Base-by-base conservation (phyloP, 2,888 invertebrate genomes). In the Pollenia amentaria region DNA sequence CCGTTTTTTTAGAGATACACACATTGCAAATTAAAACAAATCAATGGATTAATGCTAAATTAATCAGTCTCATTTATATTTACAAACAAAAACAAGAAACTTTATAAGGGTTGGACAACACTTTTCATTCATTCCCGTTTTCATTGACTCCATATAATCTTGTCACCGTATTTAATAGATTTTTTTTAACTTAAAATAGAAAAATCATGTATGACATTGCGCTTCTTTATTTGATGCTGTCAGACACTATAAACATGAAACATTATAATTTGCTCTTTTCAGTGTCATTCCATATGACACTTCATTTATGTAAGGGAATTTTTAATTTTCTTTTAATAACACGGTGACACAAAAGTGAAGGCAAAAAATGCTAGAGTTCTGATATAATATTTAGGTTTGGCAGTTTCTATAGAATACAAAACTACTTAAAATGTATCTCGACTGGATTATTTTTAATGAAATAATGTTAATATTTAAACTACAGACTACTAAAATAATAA, bases 281-380 rank as follows among this genome's bases (percentile, higher is more conserved):
- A 84, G 42, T 84, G 84, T 84, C 73, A 78, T 46, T 40, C 78
- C 57, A 73, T 78, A 73, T 73, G 78, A 72, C 65, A 73, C 73
- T 67, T 73, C 60, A 67, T 84, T 84, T 46, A 55, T 70, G 64
- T 29, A 16, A 10, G 16, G 55, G 4, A 16, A 46, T 29, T 46
- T 21, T 9, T 21, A 53, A 67, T 40, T 53, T 65, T 38, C 44
- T 76, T 65, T 53, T 16, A 40, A 29, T 29, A 6, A 29, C 29
- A 29, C 29, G 6, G 29, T 29, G 29, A 29, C 29, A 29, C 29
- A 29, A 29, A 29, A 29, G 6, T 29, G 29, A 29, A 4, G 29
- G 29, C 29, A 29, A 29, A 29, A 29, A 29, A 29, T 29, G 29
- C 29, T 6, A 29, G 29, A 29, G 6, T 29, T 29, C 29, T 29